phyloP scores from a whole-genome alignment of 1,140 invertebrate genomes.

The Drosophila orosa region DNA sequence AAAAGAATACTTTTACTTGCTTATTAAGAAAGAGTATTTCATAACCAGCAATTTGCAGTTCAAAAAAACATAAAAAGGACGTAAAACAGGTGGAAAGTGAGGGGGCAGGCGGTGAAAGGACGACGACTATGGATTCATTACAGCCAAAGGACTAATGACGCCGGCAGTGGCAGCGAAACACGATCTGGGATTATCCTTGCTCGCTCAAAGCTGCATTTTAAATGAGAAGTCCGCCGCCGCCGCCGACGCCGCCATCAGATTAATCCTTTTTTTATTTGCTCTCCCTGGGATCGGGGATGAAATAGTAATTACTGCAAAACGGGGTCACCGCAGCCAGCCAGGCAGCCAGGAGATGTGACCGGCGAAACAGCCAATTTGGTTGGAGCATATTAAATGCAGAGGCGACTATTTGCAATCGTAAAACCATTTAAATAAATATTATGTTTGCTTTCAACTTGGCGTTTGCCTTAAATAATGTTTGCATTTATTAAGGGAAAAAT shows the following conservation, averaged over 20 bases:
- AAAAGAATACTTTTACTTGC: not conserved
- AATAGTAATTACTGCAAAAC: conserved; percentile 19
- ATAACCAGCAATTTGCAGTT: conserved; percentile 7
- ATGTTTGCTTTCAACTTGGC: not conserved
- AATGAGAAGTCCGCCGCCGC: not conserved
- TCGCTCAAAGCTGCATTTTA: conserved; percentile 15
- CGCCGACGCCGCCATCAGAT: conserved; percentile 8
- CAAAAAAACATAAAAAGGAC: not conserved
- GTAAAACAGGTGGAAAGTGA: not conserved
- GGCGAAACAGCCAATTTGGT: conserved; percentile 5
- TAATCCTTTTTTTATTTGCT: conserved; percentile 12
- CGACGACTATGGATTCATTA: conserved; percentile 10
- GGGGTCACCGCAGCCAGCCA: conserved; percentile 2
- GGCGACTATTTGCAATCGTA: not conserved
- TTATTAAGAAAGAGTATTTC: not conserved
- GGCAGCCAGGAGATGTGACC: not conserved
- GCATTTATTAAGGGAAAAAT: not conserved
- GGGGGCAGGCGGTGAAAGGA: not conserved
- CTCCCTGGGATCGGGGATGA: not conserved
- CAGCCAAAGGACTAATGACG: conserved; percentile 18
- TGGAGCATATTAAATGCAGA: conserved; percentile 16
- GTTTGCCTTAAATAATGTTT: not conserved
- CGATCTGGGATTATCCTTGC: conserved; percentile 20
- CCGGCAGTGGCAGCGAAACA: conserved; percentile 6
- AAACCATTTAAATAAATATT: not conserved